Evolutionary conservation across 2,797 vertebrate genomes (phyloP), one percentile per base, ranked within the genome.

Genomic region (Pangasius djambal): DNA sequence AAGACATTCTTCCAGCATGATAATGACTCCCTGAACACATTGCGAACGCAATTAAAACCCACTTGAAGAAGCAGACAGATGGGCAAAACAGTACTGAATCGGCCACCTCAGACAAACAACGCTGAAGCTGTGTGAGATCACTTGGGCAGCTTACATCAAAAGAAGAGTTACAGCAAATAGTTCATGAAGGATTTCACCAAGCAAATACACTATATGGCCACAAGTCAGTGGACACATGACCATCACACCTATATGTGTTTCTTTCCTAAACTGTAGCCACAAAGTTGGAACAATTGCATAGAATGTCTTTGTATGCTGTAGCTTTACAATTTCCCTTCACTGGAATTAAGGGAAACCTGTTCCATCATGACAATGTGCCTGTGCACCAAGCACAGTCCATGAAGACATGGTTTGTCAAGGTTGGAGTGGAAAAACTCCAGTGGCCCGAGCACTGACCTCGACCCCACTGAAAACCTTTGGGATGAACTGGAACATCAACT

Each of bases 51-150:
- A 77, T 86, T 75, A 77, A 44, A 78, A 20, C 84, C 50, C 50
- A 72, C 84, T 85, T 85, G 31, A 85, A 85, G 48, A 67, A 72
- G 48, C 37, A 85, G 65, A 85, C 65, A 85, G 48, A 85, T 55
- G 67, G 84, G 61, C 40, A 84, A 28, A 65, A 65, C 61, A 18
- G 61, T 48, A 31, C 82, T 50, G 67, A 84, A 84, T 84, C 28
- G 9, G 61, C 28, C 82, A 84, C 28, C 82, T 84, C 44, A 50
- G 82, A 48, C 61, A 67, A 67, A 67, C 61, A 67, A 31, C 6
- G 3, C 37, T n/a, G 40, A 84, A 84, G 82, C 82, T 48, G 22
- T 63, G 22, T 16, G 59, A 40, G 59, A 48, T 63, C 55, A 40
- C 52, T 22, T 6, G 55, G 31, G 25, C n/a, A 81, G 52, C 31